These are phyloP conservation scores for Excalfactoria chinensis DNA, from an alignment of 2,113 vertebrate genomes.

Conservation along the genomic window DNA sequence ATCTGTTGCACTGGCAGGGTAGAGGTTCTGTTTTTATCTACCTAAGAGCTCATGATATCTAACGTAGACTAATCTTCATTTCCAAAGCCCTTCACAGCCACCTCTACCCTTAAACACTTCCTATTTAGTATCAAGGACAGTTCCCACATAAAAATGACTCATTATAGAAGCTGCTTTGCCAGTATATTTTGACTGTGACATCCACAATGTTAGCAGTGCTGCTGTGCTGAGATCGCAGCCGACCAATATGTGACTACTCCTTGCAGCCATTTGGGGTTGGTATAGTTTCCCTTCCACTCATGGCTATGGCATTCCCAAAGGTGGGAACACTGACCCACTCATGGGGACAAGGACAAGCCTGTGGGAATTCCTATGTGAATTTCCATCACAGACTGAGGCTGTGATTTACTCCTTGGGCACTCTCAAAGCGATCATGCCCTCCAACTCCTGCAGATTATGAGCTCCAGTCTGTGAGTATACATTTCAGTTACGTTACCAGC, in stretches of 20 bases:
- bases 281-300: rapidly evolving
- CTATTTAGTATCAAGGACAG: neutral
- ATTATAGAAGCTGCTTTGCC: neutral
- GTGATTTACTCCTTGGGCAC: neutral
- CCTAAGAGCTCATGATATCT: neutral
- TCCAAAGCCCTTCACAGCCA: neutral
- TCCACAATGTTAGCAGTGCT: rapidly evolving
- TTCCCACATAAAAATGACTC: neutral
- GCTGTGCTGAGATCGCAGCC: neutral
- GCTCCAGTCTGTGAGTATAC: neutral
- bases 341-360: rapidly evolving
- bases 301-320: rapidly evolving
- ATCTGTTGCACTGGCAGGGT: conserved; percentile 30
- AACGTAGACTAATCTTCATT: neutral
- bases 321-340: neutral
- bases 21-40: conserved; percentile 32
- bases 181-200: rapidly evolving
- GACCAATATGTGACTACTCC: neutral
- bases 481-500: neutral
- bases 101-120: neutral
- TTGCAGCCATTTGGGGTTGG: neutral
- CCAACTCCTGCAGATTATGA: neutral
- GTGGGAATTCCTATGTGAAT: rapidly evolving
- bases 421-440: neutral
- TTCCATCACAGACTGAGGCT: neutral